Conservation (phyloP, 1,140 invertebrate genomes). For the Ceratitis capitata region DNA sequence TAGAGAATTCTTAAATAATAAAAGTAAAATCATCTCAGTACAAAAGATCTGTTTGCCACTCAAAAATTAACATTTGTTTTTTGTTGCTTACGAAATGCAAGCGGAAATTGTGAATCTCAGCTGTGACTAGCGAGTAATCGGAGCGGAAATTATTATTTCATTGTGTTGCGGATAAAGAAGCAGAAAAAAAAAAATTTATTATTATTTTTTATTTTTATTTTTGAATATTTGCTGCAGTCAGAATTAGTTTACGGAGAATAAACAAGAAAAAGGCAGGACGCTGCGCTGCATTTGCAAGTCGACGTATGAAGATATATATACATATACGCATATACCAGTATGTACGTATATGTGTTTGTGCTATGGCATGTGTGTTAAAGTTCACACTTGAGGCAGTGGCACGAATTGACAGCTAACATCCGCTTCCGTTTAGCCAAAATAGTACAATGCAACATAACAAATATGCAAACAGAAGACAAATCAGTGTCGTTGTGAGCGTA, state of each 20-base stretch:
- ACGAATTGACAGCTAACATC: constrained; percentile 38
- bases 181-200: not conserved
- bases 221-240: not conserved
- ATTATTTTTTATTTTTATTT: not conserved
- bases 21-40: too few species aligned
- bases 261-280: not conserved
- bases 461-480: not conserved
- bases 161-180: not conserved
- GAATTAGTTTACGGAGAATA: not conserved
- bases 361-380: not conserved
- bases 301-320: too few species aligned
- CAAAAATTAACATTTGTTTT: not conserved
- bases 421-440: not conserved
- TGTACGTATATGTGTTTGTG: not conserved
- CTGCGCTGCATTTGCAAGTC: too few species aligned
- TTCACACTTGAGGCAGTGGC: constrained; percentile 19
- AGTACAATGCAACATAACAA: not conserved
- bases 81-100: not conserved
- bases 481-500: not conserved
- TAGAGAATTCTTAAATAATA: too few species aligned
- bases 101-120: constrained; percentile 22
- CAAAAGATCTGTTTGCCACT: not conserved
- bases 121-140: not conserved
- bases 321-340: not conserved
- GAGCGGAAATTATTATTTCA: constrained; percentile 33